A percentile compares a stretch with the other conserved stretches of the same genome.
phyloP scores from a whole-genome alignment of 2,113 vertebrate species.

The Crotalus helleri region DNA sequence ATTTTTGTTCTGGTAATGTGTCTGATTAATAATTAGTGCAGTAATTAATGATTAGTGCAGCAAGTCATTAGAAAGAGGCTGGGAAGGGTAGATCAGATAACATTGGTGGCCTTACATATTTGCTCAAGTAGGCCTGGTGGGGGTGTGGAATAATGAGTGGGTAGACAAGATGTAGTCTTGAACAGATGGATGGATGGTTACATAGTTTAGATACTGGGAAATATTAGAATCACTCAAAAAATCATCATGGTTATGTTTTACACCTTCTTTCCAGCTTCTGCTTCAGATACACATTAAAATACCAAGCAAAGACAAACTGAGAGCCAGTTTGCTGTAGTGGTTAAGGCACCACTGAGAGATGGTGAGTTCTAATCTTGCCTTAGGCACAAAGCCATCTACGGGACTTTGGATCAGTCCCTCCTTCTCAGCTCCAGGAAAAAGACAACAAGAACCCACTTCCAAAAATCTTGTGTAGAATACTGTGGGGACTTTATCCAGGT shows the following conservation, averaged over 20 bases:
- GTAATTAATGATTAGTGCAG: constrained; percentile 22
- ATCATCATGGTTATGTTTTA: constrained; percentile 39
- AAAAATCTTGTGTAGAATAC: background rate
- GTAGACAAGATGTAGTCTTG: constrained; percentile 34
- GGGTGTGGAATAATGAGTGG: background rate
- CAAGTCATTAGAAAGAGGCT: constrained; percentile 8
- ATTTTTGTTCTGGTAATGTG: background rate
- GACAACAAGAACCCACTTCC: background rate
- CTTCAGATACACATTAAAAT: constrained; percentile 43
- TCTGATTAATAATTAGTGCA: constrained; percentile 20
- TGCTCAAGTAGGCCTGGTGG: background rate
- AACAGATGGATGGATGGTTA: constrained; percentile 56
- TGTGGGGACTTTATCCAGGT: background rate
- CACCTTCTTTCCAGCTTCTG: constrained; percentile 2
- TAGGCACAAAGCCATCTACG: background rate
- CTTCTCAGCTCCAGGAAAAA: background rate
- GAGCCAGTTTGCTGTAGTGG: background rate
- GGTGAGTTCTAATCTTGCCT: background rate
- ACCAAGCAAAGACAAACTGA: constrained; percentile 34
- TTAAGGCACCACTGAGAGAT: background rate
- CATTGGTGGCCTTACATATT: background rate
- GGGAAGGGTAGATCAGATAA: background rate
- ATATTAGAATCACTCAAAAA: constrained; percentile 40
- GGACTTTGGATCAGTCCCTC: background rate
- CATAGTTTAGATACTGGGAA: constrained; percentile 37